Evolutionary conservation across 2,113 vertebrate genomes (phyloP), one percentile per base, ranked within the genome.

Genomic region (Sinocyclocheilus anshuiensis): DNA sequence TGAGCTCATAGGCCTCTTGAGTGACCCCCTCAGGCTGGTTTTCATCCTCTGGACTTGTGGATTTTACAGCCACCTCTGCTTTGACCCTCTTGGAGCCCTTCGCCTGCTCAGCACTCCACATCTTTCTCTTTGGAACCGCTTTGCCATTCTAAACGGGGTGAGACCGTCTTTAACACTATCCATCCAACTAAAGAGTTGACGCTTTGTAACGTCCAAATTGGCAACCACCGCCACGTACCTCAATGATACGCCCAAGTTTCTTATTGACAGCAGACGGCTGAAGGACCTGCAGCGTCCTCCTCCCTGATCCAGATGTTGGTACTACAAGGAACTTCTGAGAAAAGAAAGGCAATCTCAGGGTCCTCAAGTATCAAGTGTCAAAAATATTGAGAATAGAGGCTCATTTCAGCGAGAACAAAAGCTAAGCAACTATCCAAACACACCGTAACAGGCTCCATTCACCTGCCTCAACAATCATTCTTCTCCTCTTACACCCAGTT

Each of bases 281-380:
- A 86, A 98, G 97, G 87, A 96, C 96, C 91, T 97, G 96, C 69
- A 98, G 94, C 2, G 94, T 96, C 88, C 92, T 95, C 89, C 97
- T 96, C 1, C 87, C 90, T 3, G 92, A 78, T 12, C 76, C 74
- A 75, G 92, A 91, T 81, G 92, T 83, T 12, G 89, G 78, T 0
- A 81, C 86, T 45, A 82, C 83, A 45, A 96, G 93, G 86, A 93
- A 94, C 45, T 89, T 96, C 97, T 98, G 91, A 45, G 93, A 86
- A 82, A 84, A 81, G 6, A 0, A 11, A 22, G 50, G 53, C 53
- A 55, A 29, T 77, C 9, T 53, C 24, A 77, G 75, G 24, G 29
- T 1, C 11, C 12, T 55, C 11, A 77, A 48, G 11, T 20, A 11
- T 42, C 24, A 26, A 33, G 36, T 36, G 36, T 36, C 1, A 45